These are phyloP conservation scores for Hydropsyche betteni DNA, from an alignment of 2,888 invertebrate genomes.

Conservation along the genomic window DNA sequence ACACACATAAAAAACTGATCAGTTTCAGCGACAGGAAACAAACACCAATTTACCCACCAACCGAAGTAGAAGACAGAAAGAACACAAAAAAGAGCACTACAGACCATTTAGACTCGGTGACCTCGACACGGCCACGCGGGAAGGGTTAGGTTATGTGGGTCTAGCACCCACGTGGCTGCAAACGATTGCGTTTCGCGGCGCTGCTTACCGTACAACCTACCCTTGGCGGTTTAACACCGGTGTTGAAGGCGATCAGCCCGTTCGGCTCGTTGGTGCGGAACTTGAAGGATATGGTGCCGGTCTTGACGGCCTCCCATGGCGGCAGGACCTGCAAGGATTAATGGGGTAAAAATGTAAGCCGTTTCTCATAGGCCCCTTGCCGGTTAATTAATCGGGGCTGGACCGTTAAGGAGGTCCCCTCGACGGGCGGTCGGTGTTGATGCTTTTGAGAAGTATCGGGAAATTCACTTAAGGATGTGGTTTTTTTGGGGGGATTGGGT, in stretches of 20 bases:
- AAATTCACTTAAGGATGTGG: background rate
- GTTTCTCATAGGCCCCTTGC: too few relatives aligned
- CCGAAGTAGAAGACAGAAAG: too few relatives aligned
- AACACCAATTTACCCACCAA: too few relatives aligned
- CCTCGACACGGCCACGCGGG: too few relatives aligned
- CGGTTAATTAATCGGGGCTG: too few relatives aligned
- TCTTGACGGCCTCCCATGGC: constrained; percentile 90
- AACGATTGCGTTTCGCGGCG: constrained; percentile 49
- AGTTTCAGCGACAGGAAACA: too few relatives aligned
- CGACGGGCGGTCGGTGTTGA: background rate
- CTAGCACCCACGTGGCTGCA: background rate
- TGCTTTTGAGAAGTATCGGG: background rate
- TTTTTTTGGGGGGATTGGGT: too few relatives aligned
- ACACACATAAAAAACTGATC: too few relatives aligned
- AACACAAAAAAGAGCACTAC: too few relatives aligned
- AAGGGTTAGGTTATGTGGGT: background rate
- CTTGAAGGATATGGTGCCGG: constrained; percentile 91
- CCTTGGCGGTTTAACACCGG: constrained; percentile 79
- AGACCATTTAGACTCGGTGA: too few relatives aligned
- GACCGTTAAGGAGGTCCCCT: too few relatives aligned
- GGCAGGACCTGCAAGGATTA: constrained; percentile 76
- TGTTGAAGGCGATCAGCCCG: constrained; percentile 92
- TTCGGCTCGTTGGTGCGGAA: constrained; percentile 95
- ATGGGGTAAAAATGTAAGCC: constrained; percentile 37
- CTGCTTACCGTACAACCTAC: constrained; percentile 74